A percentile compares a stretch with the other conserved stretches of the same genome.
Conservation (phyloP, 1,140 invertebrate species). For the Dendrolimus punctatus region DNA sequence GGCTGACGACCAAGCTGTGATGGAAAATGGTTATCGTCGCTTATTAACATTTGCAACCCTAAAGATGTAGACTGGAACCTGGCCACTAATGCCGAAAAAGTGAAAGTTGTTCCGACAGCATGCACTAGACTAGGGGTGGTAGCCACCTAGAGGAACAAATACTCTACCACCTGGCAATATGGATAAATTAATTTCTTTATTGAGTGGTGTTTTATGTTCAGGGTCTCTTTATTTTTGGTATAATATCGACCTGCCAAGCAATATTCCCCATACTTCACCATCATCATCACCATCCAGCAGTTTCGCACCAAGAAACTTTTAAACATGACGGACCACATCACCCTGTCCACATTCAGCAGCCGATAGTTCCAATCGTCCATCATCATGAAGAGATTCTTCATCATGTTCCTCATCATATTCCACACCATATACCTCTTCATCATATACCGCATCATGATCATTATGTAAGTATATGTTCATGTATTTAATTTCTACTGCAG, state of each 20-base stretch:
- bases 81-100: too few relatives aligned
- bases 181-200: not conserved
- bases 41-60: too few relatives aligned
- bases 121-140: too few relatives aligned
- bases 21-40: too few relatives aligned
- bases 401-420: slow-evolving; percentile 20
- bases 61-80: too few relatives aligned
- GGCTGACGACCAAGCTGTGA: too few relatives aligned
- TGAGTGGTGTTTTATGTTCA: slow-evolving; percentile 9
- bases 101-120: too few relatives aligned
- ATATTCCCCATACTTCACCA: slow-evolving; percentile 50
- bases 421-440: slow-evolving; percentile 25
- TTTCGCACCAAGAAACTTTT: slow-evolving; percentile 51
- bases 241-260: slow-evolving; percentile 44
- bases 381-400: slow-evolving; percentile 19
- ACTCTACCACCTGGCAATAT: too few relatives aligned
- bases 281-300: slow-evolving; percentile 46
- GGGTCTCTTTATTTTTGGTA: slow-evolving; percentile 21
- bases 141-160: too few relatives aligned
- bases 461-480: slow-evolving; percentile 43
- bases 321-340: slow-evolving; percentile 47
- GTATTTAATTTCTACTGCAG: not conserved
- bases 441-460: slow-evolving; percentile 49
- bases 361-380: slow-evolving; percentile 23
- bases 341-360: slow-evolving; percentile 22